Percentiles rank a stretch among this genome's conserved stretches.
phyloP scores from a whole-genome alignment of 1,140 invertebrate species.

The Drosophila bipectinata region DNA sequence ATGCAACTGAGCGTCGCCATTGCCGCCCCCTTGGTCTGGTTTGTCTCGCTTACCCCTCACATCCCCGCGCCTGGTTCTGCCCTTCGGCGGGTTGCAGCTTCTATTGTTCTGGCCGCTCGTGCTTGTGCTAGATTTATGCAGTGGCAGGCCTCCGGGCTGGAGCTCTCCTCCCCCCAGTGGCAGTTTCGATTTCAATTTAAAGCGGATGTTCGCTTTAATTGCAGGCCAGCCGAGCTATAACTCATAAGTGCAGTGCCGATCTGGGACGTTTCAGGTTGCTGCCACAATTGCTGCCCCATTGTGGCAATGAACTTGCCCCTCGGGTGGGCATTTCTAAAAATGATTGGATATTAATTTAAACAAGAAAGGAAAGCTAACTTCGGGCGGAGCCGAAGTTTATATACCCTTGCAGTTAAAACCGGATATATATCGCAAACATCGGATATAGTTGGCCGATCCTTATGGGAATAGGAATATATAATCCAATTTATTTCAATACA shows the following conservation, averaged over 20 bases:
- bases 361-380: too few relatives aligned
- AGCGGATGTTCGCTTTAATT: slow-evolving; percentile 74
- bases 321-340: slow-evolving; percentile 26
- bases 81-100: slow-evolving; percentile 19
- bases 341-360: not conserved
- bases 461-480: too few relatives aligned
- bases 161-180: slow-evolving; percentile 7
- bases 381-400: too few relatives aligned
- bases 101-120: slow-evolving; percentile 76
- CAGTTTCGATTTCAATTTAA: slow-evolving; percentile 78
- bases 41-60: not conserved
- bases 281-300: slow-evolving; percentile 7
- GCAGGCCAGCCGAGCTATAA: slow-evolving; percentile 50
- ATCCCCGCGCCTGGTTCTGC: slow-evolving; percentile 4
- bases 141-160: slow-evolving; percentile 9
- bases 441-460: too few relatives aligned
- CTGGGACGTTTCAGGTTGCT: slow-evolving; percentile 48
- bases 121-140: slow-evolving; percentile 79
- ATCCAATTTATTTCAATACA: too few relatives aligned
- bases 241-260: slow-evolving; percentile 54
- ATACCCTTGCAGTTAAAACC: too few relatives aligned
- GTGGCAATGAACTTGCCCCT: slow-evolving; percentile 68
- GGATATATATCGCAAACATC: too few relatives aligned
- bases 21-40: slow-evolving; percentile 30
- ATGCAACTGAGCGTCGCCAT: slow-evolving; percentile 49